These are phyloP conservation scores for Gopherus flavomarginatus DNA, from an alignment of 2,113 vertebrate genomes.

Conservation along the genomic window DNA sequence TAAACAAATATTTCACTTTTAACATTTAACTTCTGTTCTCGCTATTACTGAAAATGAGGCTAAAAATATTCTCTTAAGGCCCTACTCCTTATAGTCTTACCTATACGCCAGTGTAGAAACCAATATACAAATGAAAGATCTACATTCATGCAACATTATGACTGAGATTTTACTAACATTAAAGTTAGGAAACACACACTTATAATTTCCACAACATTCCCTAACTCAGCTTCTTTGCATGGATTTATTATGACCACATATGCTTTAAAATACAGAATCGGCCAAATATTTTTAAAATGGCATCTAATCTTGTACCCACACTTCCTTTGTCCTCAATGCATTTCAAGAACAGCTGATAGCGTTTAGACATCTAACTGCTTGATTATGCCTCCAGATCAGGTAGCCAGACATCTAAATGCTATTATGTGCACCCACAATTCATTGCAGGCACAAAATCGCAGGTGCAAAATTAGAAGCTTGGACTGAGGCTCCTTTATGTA, in stretches of 20 bases:
- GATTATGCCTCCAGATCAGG: background rate
- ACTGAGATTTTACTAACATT: background rate
- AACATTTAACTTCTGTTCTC: accelerated
- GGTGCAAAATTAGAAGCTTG: background rate
- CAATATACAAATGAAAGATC: background rate
- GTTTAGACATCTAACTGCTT: background rate
- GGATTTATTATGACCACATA: background rate
- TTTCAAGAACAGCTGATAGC: background rate
- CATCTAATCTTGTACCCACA: background rate
- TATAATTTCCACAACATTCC: background rate
- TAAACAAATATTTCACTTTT: background rate
- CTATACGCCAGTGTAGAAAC: background rate
- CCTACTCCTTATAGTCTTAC: background rate
- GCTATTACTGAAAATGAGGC: too few species aligned
- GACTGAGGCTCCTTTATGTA: background rate
- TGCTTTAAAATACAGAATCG: background rate
- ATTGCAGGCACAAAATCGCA: background rate
- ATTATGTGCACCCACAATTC: background rate
- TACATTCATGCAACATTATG: background rate
- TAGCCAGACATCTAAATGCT: background rate
- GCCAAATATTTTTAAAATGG: background rate
- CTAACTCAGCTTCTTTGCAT: background rate
- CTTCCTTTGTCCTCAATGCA: background rate
- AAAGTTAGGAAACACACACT: background rate
- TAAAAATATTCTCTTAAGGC: accelerated